A percentile compares a stretch with the other conserved stretches of the same genome.
Conservation (phyloP, 2,797 vertebrate species). For the Buphagus erythrorhynchus region DNA sequence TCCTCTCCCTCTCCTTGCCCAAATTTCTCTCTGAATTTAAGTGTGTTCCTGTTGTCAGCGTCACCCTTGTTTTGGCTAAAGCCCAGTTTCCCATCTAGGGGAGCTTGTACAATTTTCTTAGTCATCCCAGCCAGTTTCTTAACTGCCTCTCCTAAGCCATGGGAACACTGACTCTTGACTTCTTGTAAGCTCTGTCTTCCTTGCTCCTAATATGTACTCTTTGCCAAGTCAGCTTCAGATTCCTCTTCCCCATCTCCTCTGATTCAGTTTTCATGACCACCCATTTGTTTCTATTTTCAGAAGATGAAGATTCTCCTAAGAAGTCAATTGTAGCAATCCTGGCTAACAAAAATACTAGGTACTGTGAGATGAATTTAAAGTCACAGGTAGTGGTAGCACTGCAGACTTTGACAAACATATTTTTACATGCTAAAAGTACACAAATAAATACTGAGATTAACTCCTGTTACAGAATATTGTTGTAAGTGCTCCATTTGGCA, state of each 20-base stretch:
- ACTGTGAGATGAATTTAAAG: background rate
- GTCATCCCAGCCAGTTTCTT: background rate
- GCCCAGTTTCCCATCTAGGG: background rate
- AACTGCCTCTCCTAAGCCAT: background rate
- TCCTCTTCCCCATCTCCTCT: background rate
- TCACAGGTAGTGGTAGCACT: background rate
- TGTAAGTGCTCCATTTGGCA: background rate
- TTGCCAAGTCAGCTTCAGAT: background rate
- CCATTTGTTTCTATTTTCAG: conserved; percentile 28
- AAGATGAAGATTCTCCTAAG: background rate
- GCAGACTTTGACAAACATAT: background rate
- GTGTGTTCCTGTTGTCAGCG: background rate
- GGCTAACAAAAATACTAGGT: background rate
- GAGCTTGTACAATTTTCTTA: background rate
- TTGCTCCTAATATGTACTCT: background rate
- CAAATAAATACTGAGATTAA: background rate
- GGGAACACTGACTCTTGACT: background rate
- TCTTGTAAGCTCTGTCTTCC: background rate
- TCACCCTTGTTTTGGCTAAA: background rate
- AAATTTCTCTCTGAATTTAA: background rate
- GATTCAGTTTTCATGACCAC: background rate
- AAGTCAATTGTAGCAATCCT: background rate
- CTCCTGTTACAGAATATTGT: background rate
- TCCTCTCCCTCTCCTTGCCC: background rate
- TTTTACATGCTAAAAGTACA: background rate